Base-by-base conservation (phyloP, 2,113 vertebrate genomes). In the Pseudonaja textilis region DNA sequence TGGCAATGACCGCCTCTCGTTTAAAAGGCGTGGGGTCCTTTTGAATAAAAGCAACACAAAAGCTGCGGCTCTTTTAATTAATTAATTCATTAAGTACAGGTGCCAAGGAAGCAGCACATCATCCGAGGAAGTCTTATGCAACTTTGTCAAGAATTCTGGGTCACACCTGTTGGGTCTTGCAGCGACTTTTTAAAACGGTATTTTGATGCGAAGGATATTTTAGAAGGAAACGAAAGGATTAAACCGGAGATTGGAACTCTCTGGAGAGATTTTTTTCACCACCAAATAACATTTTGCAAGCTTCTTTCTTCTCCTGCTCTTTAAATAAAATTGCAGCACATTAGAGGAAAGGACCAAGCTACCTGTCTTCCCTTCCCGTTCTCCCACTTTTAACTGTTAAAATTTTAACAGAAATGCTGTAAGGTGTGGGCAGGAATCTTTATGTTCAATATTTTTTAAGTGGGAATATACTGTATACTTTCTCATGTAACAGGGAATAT, bases 141-240 rank as follows among this genome's bases (percentile, higher is more conserved):
- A 47, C 54, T 34, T 45, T n/a, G 26, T 42, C 85, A 50, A 34
- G 20, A 20, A 85, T 85, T 54, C 20, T 25, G 4, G 55, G 52
- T 85, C 29, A 34, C 64, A 1, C n/a, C n/a, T 23, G 25, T 25
- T 39, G 22, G 22, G 42, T 3, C 2, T 7, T 14, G 16, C 22
- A 85, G n/a, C 2, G 57, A 34, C 3, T 2, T 25, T 64, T 47
- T 10, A 11, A n/a, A 9, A 69, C 1, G 1, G 29, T 6, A 42
- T 2, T 22, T 47, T 69, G 59, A 74, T 8, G 47, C 25, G 5
- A 11, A 3, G 26, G 14, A 25, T 81, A 25, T 45, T 64, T 90
- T 16, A 23, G 1, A 57, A 34, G 25, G 64, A 45, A 1, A n/a
- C 1, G 47, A 54, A 20, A 85, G 7, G 0, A 18, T 90, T 59